These are phyloP conservation scores for Pao palembangensis DNA, from an alignment of 2,113 vertebrate genomes.

Conservation along the genomic window DNA sequence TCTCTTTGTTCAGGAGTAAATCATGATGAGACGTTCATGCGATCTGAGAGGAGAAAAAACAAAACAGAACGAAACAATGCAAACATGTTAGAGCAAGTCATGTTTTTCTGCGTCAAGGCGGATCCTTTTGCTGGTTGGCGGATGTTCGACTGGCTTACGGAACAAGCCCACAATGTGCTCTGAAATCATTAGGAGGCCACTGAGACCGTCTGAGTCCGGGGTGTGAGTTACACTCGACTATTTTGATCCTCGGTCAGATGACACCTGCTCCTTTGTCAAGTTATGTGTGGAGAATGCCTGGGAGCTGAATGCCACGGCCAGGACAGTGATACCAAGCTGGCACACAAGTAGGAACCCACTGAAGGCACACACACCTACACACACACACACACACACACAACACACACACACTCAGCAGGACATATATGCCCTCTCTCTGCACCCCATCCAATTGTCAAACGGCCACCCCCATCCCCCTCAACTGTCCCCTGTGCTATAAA, in stretches of 20 bases:
- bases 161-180: slow-evolving; percentile 67
- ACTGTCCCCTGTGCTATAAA: slow-evolving; percentile 67
- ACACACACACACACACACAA: slow-evolving; percentile 32
- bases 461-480: slow-evolving; percentile 53
- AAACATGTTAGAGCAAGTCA: slow-evolving; percentile 59
- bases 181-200: slow-evolving; percentile 77
- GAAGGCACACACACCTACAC: slow-evolving; percentile 1
- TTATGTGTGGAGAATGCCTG: slow-evolving; percentile 74
- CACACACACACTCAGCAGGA: slow-evolving; percentile 44
- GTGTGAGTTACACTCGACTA: slow-evolving; percentile 77
- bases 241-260: slow-evolving; percentile 80
- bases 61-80: slow-evolving; percentile 45
- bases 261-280: slow-evolving; percentile 78
- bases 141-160: slow-evolving; percentile 63
- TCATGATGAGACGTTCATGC: slow-evolving; percentile 46
- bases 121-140: slow-evolving; percentile 55
- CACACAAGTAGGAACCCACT: slow-evolving; percentile 51
- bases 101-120: slow-evolving; percentile 55
- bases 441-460: slow-evolving; percentile 35
- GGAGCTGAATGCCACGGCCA: slow-evolving; percentile 60
- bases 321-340: slow-evolving; percentile 59
- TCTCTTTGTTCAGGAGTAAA: slow-evolving; percentile 62
- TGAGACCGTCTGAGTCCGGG: slow-evolving; percentile 61
- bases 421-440: slow-evolving; percentile 37
- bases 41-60: slow-evolving; percentile 21